Conservation (phyloP, 2,888 invertebrate species). For the Pachymerium ferrugineum region DNA sequence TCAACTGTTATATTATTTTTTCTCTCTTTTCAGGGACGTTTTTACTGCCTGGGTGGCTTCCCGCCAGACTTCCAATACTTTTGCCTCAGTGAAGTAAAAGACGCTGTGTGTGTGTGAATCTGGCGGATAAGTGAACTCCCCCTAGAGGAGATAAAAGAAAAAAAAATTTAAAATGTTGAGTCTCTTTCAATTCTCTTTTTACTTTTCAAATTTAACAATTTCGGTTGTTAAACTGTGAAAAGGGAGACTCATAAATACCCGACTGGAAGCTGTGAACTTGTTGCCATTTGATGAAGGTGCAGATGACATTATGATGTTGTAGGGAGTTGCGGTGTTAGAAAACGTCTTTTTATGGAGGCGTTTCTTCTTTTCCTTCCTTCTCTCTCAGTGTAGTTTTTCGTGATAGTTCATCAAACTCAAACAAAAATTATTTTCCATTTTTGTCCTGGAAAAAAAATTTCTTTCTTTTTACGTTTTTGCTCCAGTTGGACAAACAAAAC, state of each 20-base stretch:
- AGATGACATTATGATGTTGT: conserved; percentile 1
- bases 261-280: conserved; percentile 23
- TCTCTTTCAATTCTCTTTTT: neutral
- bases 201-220: conserved; percentile 23
- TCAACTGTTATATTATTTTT: neutral
- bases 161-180: neutral
- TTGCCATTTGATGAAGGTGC: conserved; percentile 21
- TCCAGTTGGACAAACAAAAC: neutral
- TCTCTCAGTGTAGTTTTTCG: conserved; percentile 21
- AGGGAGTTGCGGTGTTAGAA: conserved; percentile 16
- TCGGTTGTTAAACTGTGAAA: conserved; percentile 22
- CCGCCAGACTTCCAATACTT: conserved; percentile 67
- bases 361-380: conserved; percentile 22
- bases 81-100: conserved; percentile 69
- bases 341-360: neutral
- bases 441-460: conserved; percentile 16
- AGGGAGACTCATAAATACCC: neutral
- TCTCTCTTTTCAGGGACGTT: conserved; percentile 64
- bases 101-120: neutral
- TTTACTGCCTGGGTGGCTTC: conserved; percentile 84
- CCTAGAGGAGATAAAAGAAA: neutral
- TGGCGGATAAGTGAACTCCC: neutral
- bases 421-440: conserved; percentile 18
- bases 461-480: neutral
- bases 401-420: neutral